These are phyloP conservation scores for Atrichornis clamosus DNA, from an alignment of 2,113 vertebrate species.

Conservation along the genomic window DNA sequence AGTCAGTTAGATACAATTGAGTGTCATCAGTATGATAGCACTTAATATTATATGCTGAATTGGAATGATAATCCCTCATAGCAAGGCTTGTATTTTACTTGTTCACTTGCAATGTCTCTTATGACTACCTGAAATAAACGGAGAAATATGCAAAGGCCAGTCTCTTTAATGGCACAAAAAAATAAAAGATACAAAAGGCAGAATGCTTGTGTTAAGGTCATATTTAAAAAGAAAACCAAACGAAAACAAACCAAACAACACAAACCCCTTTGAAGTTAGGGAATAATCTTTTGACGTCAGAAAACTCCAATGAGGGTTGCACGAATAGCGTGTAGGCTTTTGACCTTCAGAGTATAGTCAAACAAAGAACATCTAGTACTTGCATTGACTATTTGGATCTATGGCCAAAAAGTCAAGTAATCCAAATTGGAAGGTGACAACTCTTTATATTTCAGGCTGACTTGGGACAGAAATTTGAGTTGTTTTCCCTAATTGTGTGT, in stretches of 20 bases:
- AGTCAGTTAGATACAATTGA: background rate
- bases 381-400: background rate
- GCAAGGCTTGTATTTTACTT: slow-evolving; percentile 45
- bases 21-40: background rate
- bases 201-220: background rate
- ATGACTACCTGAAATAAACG: background rate
- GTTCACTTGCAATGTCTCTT: background rate
- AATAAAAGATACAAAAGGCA: background rate
- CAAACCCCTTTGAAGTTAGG: background rate
- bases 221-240: background rate
- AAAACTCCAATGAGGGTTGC: background rate
- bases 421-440: background rate
- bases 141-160: background rate
- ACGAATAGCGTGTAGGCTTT: background rate
- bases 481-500: background rate
- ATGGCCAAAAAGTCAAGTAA: background rate
- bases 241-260: background rate
- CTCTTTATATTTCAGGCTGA: background rate
- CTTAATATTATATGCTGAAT: background rate
- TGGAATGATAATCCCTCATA: slow-evolving; percentile 20
- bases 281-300: slow-evolving; percentile 1
- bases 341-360: background rate
- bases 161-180: background rate
- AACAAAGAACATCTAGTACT: slow-evolving; percentile 9
- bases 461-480: background rate